Base-by-base conservation (phyloP, 1,140 invertebrate species). In the Holotrichia oblita region DNA sequence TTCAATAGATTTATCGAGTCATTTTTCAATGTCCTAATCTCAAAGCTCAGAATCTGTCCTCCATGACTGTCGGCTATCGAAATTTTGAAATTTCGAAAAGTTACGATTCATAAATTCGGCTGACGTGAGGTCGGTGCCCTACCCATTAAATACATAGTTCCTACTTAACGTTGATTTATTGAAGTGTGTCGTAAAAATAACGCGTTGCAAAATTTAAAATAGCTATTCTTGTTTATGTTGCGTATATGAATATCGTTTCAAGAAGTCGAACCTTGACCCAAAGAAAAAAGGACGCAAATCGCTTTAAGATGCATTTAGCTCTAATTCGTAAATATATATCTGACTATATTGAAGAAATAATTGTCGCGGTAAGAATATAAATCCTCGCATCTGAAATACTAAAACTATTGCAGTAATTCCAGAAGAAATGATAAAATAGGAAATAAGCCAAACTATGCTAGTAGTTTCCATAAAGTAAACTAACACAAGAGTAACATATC, bases 131-230 rank as follows among this genome's bases (percentile, higher is more conserved):
- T 20, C 61, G 20, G 20, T 20, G 22, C 61, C 61, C 20, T 69
- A 22, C 6, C 61, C 9, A 22, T 27, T 69, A 69, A 69, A 14
- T 34, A 48, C 10, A 17, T 69, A 34, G 61, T 69, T 22, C 12
- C 24, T 69, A 69, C 61, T 69, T 69, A 69, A 69, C 61, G 61
- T 22, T 69, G 61, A 69, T 69, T 69, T 69, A 69, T 69, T 69
- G 20, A 69, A 69, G 61, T 69, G 61, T 69, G 61, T 69, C 61
- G 61, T 69, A 69, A 69, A 69, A 69, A 69, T 69, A 69, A 69
- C 61, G 22, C 61, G 22, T 27, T 69, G 61, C 61, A 69, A 69
- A 69, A 69, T 69, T 69, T 69, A 27, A 69, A 69, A 69, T 69
- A 69, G 61, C 22, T 27, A 69, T 69, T 69, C 48, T 17, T 55